Evolutionary conservation across 2,797 vertebrate genomes (phyloP), one percentile per base, ranked within the genome.

Genomic region (Alca torda): DNA sequence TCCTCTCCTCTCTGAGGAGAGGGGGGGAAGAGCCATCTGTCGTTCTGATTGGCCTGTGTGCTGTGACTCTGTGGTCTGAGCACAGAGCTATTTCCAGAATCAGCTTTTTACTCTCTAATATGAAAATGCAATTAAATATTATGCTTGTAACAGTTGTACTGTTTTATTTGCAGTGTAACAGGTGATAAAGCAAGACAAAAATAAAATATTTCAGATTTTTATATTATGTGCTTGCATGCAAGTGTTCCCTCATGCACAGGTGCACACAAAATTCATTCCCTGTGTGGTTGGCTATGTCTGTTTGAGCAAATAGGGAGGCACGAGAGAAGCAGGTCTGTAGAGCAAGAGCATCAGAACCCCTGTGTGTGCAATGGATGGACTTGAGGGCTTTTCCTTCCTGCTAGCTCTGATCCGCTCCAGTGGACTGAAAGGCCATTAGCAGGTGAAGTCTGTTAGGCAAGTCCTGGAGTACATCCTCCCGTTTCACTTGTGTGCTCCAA

Each of bases 201-300:
- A 73, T 33, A 53, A 81, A 64, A 4, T 25, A 68, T n/a, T 63
- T 64, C 10, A 18, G 7, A 7, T 67, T 37, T 82, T 61, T 35
- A 3, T 37, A 8, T 53, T 73, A 6, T 0, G 1, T 51, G 21
- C 72, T 79, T 74, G 13, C 3, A 0, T 13, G 17, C 35, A 39
- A 50, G 61, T 6, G 1, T 35, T 64, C 17, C 6, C 7, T 85
- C 50, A 41, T 65, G 54, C 35, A 15, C 16, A 20, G 37, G 28
- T 33, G 60, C 30, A 20, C 17, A 24, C 10, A 26, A 3, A 68
- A 37, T 54, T 74, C n/a, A 16, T 57, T 61, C 53, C 9, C 60
- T 5, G 0, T 26, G 26, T 37, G 56, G 28, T 4, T 77, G 50
- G 7, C 59, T 46, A 4, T 28, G 41, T 75, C 64, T 88, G 16